A percentile compares a stretch with the other conserved stretches of the same genome.
These are phyloP conservation scores for Ameiurus melas DNA, from an alignment of 2,113 vertebrate species.

Conservation along the genomic window DNA sequence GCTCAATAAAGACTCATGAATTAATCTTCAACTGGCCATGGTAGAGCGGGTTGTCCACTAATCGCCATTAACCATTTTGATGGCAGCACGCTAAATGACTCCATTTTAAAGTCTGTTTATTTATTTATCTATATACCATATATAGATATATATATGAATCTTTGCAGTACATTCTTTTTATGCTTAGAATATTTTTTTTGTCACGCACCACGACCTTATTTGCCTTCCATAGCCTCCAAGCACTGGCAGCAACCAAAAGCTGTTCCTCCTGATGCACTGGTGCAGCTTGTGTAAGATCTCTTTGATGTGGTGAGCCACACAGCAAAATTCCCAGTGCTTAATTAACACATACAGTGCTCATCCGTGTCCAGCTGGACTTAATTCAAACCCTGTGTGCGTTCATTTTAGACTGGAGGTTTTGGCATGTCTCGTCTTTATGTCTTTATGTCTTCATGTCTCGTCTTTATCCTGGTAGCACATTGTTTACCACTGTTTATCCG, in stretches of 20 bases:
- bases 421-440: slow-evolving; percentile 23
- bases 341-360: background rate
- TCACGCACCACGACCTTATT: background rate
- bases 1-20: too few relatives aligned
- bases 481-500: background rate
- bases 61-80: too few relatives aligned
- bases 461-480: background rate
- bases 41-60: too few relatives aligned
- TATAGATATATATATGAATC: too few relatives aligned
- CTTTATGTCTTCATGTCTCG: slow-evolving; percentile 17
- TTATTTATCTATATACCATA: too few relatives aligned
- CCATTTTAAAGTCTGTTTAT: too few relatives aligned
- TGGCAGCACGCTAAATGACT: too few relatives aligned
- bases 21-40: too few relatives aligned
- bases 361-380: slow-evolving; percentile 8
- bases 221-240: background rate
- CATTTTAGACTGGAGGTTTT: background rate
- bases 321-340: slow-evolving; percentile 43
- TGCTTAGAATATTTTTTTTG: background rate
- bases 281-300: slow-evolving; percentile 12
- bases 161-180: too few relatives aligned
- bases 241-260: background rate
- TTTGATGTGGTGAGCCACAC: slow-evolving; percentile 31
- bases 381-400: background rate
- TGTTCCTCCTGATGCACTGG: slow-evolving; percentile 6